Conservation (phyloP, 2,888 invertebrate genomes). For the Tenthredo distinguenda region DNA sequence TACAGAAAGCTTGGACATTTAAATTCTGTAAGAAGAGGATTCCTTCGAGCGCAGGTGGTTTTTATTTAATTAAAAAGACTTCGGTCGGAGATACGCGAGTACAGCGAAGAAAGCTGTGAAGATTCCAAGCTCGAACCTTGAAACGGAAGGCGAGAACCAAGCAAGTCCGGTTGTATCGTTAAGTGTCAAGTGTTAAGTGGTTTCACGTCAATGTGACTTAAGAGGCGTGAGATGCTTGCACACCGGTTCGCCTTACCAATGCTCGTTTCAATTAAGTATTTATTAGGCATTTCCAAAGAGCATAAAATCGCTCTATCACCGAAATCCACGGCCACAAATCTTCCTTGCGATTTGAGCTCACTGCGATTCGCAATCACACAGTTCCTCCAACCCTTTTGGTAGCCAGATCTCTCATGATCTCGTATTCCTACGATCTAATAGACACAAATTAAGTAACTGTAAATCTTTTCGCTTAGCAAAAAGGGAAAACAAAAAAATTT, state of each 20-base stretch:
- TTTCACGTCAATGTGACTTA: slow-evolving; percentile 39
- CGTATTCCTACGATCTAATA: slow-evolving; percentile 15
- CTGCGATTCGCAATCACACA: not conserved
- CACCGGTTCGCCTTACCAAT: not conserved
- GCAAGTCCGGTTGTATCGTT: slow-evolving; percentile 31
- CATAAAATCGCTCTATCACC: not conserved
- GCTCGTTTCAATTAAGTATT: slow-evolving; percentile 8
- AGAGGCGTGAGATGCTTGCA: slow-evolving; percentile 25
- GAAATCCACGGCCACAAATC: slow-evolving; percentile 19
- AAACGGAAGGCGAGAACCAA: slow-evolving; percentile 43
- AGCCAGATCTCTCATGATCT: not conserved
- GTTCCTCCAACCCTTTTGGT: not conserved
- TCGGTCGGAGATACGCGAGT: slow-evolving; percentile 28
- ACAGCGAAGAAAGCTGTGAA: not conserved
- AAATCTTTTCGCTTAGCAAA: not conserved
- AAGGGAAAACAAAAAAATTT: not conserved
- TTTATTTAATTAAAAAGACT: not conserved
- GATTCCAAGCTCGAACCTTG: slow-evolving; percentile 30
- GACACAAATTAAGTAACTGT: not conserved
- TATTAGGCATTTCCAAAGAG: not conserved
- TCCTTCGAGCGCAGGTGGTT: not conserved
- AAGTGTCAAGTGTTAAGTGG: slow-evolving; percentile 47
- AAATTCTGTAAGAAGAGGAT: not conserved
- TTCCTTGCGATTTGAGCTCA: not conserved
- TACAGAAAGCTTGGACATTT: not conserved